phyloP scores from a whole-genome alignment of 2,113 vertebrate species.

The Chrysochloris asiatica region DNA sequence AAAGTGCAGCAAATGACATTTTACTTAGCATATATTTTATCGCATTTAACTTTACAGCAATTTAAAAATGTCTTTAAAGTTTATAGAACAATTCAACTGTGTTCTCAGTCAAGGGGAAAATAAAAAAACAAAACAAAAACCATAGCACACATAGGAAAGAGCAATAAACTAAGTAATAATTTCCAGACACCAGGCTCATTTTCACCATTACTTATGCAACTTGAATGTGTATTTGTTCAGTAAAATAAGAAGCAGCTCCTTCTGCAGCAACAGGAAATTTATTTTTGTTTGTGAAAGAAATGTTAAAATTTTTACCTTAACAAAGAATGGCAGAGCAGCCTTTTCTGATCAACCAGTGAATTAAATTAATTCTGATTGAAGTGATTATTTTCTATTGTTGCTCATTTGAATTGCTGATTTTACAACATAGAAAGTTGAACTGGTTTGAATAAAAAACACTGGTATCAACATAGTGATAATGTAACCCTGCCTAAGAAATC shows the following conservation, averaged over 20 bases:
- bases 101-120: conserved; percentile 57
- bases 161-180: conserved; percentile 75
- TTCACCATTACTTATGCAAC: conserved; percentile 75
- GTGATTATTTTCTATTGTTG: conserved; percentile 20
- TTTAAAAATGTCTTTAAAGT: conserved; percentile 75
- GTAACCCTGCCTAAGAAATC: background rate
- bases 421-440: background rate
- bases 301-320: conserved; percentile 47
- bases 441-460: conserved; percentile 9
- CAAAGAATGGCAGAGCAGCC: conserved; percentile 18
- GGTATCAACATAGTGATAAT: conserved; percentile 46
- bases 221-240: conserved; percentile 74
- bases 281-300: conserved; percentile 61
- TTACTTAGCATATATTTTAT: conserved; percentile 83
- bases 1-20: conserved; percentile 68
- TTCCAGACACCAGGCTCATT: conserved; percentile 74
- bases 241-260: conserved; percentile 72
- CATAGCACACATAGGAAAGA: conserved; percentile 71
- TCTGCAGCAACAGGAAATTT: conserved; percentile 70
- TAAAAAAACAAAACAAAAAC: no score
- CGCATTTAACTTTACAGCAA: conserved; percentile 85
- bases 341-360: conserved; percentile 65
- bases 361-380: conserved; percentile 58
- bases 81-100: conserved; percentile 85
- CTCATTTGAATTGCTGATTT: conserved; percentile 65